These are phyloP conservation scores for Aphidius colemani DNA, from an alignment of 2,888 invertebrate genomes.

Conservation along the genomic window DNA sequence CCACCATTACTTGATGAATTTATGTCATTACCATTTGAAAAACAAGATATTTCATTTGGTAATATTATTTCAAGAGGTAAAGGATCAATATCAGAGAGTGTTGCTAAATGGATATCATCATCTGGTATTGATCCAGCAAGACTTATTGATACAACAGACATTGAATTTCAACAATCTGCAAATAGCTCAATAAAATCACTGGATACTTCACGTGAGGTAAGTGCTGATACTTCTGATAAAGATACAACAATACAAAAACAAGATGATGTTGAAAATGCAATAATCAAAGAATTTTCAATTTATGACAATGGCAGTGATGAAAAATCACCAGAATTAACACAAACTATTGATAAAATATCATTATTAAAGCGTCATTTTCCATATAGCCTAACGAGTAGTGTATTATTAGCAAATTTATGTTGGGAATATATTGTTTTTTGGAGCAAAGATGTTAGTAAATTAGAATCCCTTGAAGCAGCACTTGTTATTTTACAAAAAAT, in stretches of 20 bases:
- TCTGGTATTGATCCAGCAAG: slow-evolving; percentile 71
- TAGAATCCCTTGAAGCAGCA: slow-evolving; percentile 73
- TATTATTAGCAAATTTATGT: slow-evolving; percentile 81
- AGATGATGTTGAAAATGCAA: slow-evolving; percentile 39
- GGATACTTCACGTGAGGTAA: slow-evolving; percentile 23
- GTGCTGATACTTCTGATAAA: slow-evolving; percentile 17
- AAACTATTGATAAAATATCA: slow-evolving; percentile 44
- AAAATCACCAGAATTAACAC: slow-evolving; percentile 41
- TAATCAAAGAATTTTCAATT: slow-evolving; percentile 31
- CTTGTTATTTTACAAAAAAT: slow-evolving; percentile 72
- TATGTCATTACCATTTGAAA: slow-evolving; percentile 48
- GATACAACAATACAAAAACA: slow-evolving; percentile 41
- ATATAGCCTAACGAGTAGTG: slow-evolving; percentile 78
- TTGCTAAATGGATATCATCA: slow-evolving; percentile 83
- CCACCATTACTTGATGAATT: slow-evolving; percentile 45
- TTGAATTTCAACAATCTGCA: neutral
- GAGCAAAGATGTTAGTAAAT: slow-evolving; percentile 75
- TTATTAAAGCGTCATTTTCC: slow-evolving; percentile 80
- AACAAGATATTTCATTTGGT: slow-evolving; percentile 54
- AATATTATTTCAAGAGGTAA: slow-evolving; percentile 57
- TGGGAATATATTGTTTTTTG: slow-evolving; percentile 91
- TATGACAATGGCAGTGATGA: slow-evolving; percentile 43
- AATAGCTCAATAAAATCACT: slow-evolving; percentile 48
- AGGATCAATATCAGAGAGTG: slow-evolving; percentile 82
- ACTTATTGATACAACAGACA: slow-evolving; percentile 55